Evolutionary conservation across 2,888 invertebrate genomes (phyloP).

Genomic region (Drosophila bunnanda): DNA sequence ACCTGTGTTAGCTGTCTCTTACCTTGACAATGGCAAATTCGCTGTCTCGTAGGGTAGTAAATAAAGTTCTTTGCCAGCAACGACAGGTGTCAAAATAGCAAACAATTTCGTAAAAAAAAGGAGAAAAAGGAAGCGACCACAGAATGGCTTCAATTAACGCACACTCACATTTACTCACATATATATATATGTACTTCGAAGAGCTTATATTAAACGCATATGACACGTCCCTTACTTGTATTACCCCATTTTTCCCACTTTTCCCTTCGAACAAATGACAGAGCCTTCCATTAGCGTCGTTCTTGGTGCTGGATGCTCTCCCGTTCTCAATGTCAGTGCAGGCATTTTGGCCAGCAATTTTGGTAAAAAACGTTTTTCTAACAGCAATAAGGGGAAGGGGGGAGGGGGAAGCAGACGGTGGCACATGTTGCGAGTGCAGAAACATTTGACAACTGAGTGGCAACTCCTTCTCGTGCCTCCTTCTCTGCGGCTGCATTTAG

Average conservation of each 20-base stretch:
- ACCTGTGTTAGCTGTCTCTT: slow-evolving; percentile 32
- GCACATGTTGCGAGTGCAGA: slow-evolving; percentile 59
- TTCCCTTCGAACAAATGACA: slow-evolving; percentile 53
- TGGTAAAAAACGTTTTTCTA: slow-evolving; percentile 75
- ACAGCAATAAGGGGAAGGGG: slow-evolving; percentile 44
- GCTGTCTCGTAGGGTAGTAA: slow-evolving; percentile 44
- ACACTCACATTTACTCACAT: slow-evolving; percentile 26
- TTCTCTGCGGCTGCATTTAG: slow-evolving; percentile 71
- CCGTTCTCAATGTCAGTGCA: slow-evolving; percentile 48
- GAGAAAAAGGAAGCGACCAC: slow-evolving; percentile 7
- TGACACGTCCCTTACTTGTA: slow-evolving; percentile 51
- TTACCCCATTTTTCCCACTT: not conserved
- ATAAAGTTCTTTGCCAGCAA: slow-evolving; percentile 59
- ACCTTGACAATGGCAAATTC: slow-evolving; percentile 53
- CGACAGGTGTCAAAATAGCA: slow-evolving; percentile 67
- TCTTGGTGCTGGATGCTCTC: slow-evolving; percentile 45
- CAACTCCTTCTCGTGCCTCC: slow-evolving; percentile 48
- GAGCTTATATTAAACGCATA: slow-evolving; percentile 55
- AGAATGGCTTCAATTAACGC: slow-evolving; percentile 64
- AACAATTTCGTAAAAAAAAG: slow-evolving; percentile 9
- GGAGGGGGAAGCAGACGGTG: slow-evolving; percentile 5
- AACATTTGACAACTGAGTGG: slow-evolving; percentile 70
- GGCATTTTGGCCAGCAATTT: slow-evolving; percentile 79
- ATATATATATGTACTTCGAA: not conserved
- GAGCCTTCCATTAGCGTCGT: slow-evolving; percentile 75